These are phyloP conservation scores for Drosophila anomalata DNA, from an alignment of 2,888 invertebrate species.

Conservation along the genomic window DNA sequence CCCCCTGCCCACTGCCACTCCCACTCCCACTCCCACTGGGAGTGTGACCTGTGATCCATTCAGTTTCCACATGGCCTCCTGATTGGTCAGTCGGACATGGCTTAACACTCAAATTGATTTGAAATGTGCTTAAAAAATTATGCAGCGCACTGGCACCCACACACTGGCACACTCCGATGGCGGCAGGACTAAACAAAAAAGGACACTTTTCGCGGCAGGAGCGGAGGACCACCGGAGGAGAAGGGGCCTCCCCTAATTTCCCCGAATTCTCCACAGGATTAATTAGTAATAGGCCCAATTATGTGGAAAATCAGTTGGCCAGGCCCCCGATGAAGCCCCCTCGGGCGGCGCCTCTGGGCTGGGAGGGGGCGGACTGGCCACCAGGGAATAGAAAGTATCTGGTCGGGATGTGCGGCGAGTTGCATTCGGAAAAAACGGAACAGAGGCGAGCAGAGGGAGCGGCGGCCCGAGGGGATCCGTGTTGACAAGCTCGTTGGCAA, in stretches of 20 bases:
- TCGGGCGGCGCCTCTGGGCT: not conserved
- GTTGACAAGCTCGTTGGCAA: conserved; percentile 45
- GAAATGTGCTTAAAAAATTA: conserved; percentile 58
- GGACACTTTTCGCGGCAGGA: not conserved
- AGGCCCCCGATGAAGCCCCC: not conserved
- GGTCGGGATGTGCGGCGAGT: conserved; percentile 8
- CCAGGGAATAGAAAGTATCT: conserved; percentile 7
- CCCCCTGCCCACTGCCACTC: not conserved
- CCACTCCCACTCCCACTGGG: conserved; percentile 2
- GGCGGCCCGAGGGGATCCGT: conserved; percentile 15
- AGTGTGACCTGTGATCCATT: conserved; percentile 40
- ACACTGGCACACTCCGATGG: not conserved
- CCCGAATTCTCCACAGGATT: not conserved
- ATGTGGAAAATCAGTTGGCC: not conserved
- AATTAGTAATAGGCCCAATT: not conserved
- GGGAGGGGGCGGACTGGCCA: too few species aligned
- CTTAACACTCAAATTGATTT: conserved; percentile 58
- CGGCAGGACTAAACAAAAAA: not conserved
- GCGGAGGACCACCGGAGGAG: not conserved
- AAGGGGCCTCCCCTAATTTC: not conserved
- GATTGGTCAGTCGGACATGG: conserved; percentile 51
- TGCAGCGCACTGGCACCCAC: conserved; percentile 9
- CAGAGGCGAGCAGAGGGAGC: not conserved
- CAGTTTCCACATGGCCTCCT: conserved; percentile 52
- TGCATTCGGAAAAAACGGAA: conserved; percentile 25